Percentiles rank a stretch among this genome's conserved stretches.
Evolutionary conservation across 2,797 vertebrate genomes (phyloP).

Genomic region (Acomys russatus): DNA sequence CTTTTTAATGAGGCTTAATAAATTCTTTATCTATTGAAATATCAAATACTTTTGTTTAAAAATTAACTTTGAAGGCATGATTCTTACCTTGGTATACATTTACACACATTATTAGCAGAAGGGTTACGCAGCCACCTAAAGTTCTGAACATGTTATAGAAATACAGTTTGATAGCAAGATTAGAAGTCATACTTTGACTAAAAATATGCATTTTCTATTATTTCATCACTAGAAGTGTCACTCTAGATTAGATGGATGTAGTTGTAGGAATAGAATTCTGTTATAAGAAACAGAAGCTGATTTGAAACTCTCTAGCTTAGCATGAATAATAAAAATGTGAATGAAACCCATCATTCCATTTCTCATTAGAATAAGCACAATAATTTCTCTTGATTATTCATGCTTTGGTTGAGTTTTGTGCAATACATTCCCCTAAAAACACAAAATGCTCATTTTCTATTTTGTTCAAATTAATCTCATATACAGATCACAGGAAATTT

Average conservation of each 20-base stretch:
- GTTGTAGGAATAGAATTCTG: constrained; percentile 35
- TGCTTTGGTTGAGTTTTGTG: constrained; percentile 72
- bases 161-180: constrained; percentile 38
- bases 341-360: constrained; percentile 69
- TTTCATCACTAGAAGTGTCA: constrained; percentile 24
- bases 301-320: constrained; percentile 58
- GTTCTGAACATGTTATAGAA: constrained; percentile 21
- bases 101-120: not conserved
- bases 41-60: not conserved
- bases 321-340: constrained; percentile 55
- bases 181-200: not conserved
- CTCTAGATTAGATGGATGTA: not conserved
- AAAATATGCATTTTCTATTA: constrained; percentile 33
- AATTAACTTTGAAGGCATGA: constrained; percentile 67
- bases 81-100: constrained; percentile 2
- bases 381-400: constrained; percentile 71
- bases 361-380: constrained; percentile 78
- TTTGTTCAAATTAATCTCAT: constrained; percentile 79
- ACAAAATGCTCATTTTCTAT: constrained; percentile 76
- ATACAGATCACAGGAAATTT: constrained; percentile 78
- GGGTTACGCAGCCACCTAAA: not conserved
- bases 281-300: constrained; percentile 58
- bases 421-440: constrained; percentile 78
- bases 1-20: not conserved
- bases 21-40: not conserved